phyloP scores from a whole-genome alignment of 2,797 vertebrate genomes.

The Spondyliosoma cantharus region DNA sequence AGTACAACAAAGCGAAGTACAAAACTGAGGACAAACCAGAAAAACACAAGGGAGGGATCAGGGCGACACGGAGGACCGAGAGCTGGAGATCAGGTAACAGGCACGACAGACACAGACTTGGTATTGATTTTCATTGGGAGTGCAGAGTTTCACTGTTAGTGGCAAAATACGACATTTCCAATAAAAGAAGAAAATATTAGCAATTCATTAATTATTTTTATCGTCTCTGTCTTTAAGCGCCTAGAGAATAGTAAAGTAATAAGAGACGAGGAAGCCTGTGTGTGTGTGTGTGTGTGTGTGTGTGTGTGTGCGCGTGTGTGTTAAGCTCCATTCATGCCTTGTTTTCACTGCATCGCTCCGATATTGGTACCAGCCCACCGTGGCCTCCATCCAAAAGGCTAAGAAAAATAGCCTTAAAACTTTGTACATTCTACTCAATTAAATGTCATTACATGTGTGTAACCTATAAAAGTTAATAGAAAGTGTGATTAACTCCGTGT shows the following conservation, averaged over 20 bases:
- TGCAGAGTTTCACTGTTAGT: neutral
- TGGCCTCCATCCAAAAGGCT: conserved; percentile 17
- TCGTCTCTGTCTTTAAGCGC: too few relatives aligned
- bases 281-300: neutral
- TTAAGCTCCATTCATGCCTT: conserved; percentile 14
- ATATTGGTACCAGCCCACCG: conserved; percentile 5
- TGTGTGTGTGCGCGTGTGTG: neutral
- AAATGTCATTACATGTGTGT: conserved; percentile 67
- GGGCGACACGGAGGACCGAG: too few relatives aligned
- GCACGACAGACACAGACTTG: too few relatives aligned
- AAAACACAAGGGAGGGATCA: too few relatives aligned
- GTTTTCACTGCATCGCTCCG: conserved; percentile 17
- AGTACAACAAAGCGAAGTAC: too few relatives aligned
- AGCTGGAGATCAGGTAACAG: too few relatives aligned
- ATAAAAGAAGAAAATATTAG: too few relatives aligned
- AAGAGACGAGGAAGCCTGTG: too few relatives aligned
- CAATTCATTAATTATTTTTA: too few relatives aligned
- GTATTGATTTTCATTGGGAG: neutral
- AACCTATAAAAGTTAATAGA: conserved; percentile 72
- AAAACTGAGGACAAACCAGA: too few relatives aligned
- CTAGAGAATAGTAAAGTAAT: neutral
- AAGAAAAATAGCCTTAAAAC: conserved; percentile 50
- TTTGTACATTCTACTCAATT: conserved; percentile 54
- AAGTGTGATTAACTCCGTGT: conserved; percentile 71
- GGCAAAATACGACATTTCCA: neutral